Conservation (phyloP, 2,797 vertebrate species). For the Falco columbarius region DNA sequence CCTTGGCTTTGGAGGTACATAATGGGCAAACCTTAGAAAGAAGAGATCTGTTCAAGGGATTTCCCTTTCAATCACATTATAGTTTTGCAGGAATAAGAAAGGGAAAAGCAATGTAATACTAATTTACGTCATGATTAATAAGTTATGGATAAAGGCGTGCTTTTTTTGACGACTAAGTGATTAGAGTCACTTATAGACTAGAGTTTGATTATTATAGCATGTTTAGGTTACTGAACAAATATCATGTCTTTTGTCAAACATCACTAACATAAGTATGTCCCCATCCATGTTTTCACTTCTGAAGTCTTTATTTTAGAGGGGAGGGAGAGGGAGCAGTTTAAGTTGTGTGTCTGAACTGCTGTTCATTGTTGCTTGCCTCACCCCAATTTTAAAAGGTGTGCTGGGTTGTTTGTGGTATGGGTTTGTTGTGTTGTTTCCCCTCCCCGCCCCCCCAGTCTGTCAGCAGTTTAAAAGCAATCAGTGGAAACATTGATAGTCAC, state of each 20-base stretch:
- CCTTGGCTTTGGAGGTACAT: constrained; percentile 98
- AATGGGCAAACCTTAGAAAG: constrained; percentile 78
- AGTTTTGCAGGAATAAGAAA: constrained; percentile 71
- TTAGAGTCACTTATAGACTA: constrained; percentile 23
- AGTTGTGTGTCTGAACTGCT: background rate
- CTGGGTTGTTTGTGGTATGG: background rate
- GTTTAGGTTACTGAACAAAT: constrained; percentile 63
- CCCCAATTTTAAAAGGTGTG: background rate
- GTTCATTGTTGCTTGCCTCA: constrained; percentile 8
- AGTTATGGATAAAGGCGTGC: constrained; percentile 45
- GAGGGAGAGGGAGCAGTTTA: background rate
- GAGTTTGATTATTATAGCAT: constrained; percentile 53
- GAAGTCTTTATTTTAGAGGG: background rate
- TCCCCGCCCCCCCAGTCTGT: background rate
- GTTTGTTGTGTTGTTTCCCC: background rate
- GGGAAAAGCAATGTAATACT: constrained; percentile 60
- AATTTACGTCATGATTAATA: constrained; percentile 31
- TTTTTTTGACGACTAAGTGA: constrained; percentile 33
- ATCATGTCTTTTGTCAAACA: constrained; percentile 41
- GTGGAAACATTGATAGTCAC: background rate
- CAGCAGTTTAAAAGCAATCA: constrained; percentile 19
- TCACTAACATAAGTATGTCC: constrained; percentile 53
- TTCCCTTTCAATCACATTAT: constrained; percentile 73
- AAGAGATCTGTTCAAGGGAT: constrained; percentile 78
- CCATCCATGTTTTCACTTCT: constrained; percentile 6